Conservation (phyloP, 2,113 vertebrate species). For the Beaufortia kweichowensis region DNA sequence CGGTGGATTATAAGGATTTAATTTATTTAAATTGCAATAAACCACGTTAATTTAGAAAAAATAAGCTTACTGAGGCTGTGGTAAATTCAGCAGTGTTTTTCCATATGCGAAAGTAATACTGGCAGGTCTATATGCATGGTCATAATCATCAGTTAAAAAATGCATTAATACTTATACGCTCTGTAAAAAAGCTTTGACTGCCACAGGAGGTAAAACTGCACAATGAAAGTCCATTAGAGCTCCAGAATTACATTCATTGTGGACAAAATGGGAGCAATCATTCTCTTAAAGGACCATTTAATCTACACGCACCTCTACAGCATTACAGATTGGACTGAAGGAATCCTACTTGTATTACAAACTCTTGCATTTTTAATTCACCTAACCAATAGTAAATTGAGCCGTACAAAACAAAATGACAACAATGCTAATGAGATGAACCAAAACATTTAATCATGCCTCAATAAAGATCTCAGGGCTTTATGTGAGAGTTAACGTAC, state of each 20-base stretch:
- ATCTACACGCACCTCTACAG: background rate
- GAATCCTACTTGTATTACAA: background rate
- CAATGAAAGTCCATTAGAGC: background rate
- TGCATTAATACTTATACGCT: constrained; percentile 14
- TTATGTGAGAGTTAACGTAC: background rate
- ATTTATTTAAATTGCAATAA: background rate
- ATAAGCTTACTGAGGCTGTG: background rate
- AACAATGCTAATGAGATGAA: background rate
- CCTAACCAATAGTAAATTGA: background rate
- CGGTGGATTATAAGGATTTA: background rate
- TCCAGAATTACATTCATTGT: background rate
- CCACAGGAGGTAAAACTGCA: background rate
- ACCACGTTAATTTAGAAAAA: background rate
- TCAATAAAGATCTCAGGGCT: no score
- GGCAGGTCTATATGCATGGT: constrained; percentile 3
- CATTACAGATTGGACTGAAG: background rate
- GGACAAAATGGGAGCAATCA: background rate
- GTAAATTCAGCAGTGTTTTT: background rate
- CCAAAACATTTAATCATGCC: background rate
- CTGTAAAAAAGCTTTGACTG: background rate
- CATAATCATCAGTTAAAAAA: background rate
- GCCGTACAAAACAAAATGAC: background rate
- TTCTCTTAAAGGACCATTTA: background rate
- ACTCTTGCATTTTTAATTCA: constrained; percentile 41
- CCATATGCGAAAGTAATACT: constrained; percentile 20